A percentile compares a stretch with the other conserved stretches of the same genome.
Evolutionary conservation across 2,888 invertebrate genomes (phyloP).

Genomic region (Priocnemis perturbator): DNA sequence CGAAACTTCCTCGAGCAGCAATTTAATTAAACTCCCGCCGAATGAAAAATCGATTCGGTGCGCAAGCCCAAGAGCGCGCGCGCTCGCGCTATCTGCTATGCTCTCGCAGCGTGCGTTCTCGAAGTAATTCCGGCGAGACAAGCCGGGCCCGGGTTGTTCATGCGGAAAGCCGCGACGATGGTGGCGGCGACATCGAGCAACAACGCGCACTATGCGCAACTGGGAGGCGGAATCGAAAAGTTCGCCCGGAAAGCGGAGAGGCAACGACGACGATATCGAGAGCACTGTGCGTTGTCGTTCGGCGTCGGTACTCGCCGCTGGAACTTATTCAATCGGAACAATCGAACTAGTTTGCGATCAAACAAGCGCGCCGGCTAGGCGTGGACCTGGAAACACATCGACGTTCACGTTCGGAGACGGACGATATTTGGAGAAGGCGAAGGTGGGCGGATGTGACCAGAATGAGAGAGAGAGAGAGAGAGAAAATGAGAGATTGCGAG

Average conservation of each 20-base stretch:
- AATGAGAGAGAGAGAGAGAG: too few relatives aligned
- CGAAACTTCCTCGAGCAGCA: constrained; percentile 22
- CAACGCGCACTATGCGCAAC: background rate
- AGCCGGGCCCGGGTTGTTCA: constrained; percentile 32
- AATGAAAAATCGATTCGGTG: constrained; percentile 34
- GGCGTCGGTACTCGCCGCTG: too few relatives aligned
- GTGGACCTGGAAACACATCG: background rate
- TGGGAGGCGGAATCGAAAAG: constrained; percentile 4
- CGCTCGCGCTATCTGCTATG: constrained; percentile 1
- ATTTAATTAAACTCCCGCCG: constrained; percentile 36
- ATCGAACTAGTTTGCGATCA: too few relatives aligned
- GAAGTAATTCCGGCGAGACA: constrained; percentile 40
- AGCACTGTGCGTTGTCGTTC: background rate
- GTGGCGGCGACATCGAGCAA: constrained; percentile 21
- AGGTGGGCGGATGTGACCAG: too few relatives aligned
- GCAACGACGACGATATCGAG: background rate
- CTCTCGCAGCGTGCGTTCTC: constrained; percentile 1
- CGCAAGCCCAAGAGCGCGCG: constrained; percentile 18
- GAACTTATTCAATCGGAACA: too few relatives aligned
- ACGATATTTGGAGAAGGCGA: too few relatives aligned
- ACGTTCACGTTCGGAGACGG: too few relatives aligned
- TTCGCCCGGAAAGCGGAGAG: background rate
- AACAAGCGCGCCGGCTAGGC: too few relatives aligned
- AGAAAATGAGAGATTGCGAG: too few relatives aligned
- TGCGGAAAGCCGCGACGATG: constrained; percentile 34